These are phyloP conservation scores for Trilocha varians DNA, from an alignment of 2,888 invertebrate species.

Conservation along the genomic window DNA sequence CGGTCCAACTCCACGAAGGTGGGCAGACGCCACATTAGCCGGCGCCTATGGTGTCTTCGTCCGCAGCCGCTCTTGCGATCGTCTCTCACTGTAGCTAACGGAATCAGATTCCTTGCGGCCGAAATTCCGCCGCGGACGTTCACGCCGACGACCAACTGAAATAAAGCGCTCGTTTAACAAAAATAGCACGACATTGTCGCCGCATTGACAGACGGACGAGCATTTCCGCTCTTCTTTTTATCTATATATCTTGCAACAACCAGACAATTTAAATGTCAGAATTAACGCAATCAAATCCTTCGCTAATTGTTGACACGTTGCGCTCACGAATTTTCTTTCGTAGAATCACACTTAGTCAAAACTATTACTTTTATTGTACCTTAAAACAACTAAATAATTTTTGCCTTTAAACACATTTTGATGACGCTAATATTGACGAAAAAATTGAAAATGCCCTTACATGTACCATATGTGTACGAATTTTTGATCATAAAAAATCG, in stretches of 20 bases:
- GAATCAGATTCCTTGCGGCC: constrained; percentile 60
- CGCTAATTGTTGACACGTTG: neutral
- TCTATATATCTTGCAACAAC: constrained; percentile 20
- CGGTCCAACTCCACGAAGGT: constrained; percentile 23
- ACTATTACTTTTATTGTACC: neutral
- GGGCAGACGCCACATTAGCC: constrained; percentile 15
- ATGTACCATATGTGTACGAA: neutral
- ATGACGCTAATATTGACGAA: neutral
- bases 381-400: constrained; percentile 3
- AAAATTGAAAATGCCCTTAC: neutral
- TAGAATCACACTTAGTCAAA: neutral
- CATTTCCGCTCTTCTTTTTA: constrained; percentile 66
- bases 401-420: neutral
- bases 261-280: neutral
- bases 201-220: constrained; percentile 62
- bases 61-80: constrained; percentile 12
- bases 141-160: constrained; percentile 67
- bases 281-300: neutral
- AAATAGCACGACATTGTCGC: constrained; percentile 69
- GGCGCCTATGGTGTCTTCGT: constrained; percentile 14
- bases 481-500: constrained; percentile 31
- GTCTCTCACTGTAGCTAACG: constrained; percentile 20
- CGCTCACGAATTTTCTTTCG: neutral
- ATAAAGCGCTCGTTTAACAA: constrained; percentile 70
- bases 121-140: constrained; percentile 68